These are phyloP conservation scores for Trogon surrucura DNA, from an alignment of 2,113 vertebrate genomes.

Conservation along the genomic window DNA sequence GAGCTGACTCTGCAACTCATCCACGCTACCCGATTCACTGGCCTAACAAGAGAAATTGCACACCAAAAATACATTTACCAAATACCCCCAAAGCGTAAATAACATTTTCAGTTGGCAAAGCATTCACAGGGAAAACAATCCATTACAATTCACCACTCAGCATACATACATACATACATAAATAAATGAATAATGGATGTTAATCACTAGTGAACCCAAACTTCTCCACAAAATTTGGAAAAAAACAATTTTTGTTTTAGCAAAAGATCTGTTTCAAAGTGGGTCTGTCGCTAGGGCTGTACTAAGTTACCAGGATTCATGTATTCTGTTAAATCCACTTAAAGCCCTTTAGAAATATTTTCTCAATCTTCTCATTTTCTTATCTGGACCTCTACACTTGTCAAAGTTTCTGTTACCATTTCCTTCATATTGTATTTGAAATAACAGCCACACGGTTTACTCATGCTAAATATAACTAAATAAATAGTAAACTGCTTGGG, in stretches of 20 bases:
- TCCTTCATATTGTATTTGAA: not conserved
- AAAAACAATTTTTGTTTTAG: not conserved
- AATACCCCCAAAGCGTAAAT: not conserved
- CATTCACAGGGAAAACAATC: not conserved
- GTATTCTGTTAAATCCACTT: not conserved
- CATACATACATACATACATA: not conserved
- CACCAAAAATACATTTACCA: not conserved
- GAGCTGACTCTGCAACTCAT: conserved; percentile 86
- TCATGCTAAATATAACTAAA: not conserved
- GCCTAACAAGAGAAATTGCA: conserved; percentile 66
- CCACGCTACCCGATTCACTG: conserved; percentile 88
- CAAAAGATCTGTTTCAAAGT: not conserved
- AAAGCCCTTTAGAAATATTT: not conserved
- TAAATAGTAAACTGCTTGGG: not conserved
- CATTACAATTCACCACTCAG: not conserved
- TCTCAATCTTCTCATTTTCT: not conserved
- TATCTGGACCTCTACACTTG: not conserved
- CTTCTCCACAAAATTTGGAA: not conserved
- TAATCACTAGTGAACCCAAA: not conserved
- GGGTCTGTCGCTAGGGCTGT: not conserved
- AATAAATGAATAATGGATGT: not conserved
- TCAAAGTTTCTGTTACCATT: not conserved
- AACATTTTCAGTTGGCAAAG: not conserved
- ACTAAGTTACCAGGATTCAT: not conserved
- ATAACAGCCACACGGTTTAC: not conserved